Conservation (phyloP, 1,140 invertebrate genomes). For the Orchesella cincta region DNA sequence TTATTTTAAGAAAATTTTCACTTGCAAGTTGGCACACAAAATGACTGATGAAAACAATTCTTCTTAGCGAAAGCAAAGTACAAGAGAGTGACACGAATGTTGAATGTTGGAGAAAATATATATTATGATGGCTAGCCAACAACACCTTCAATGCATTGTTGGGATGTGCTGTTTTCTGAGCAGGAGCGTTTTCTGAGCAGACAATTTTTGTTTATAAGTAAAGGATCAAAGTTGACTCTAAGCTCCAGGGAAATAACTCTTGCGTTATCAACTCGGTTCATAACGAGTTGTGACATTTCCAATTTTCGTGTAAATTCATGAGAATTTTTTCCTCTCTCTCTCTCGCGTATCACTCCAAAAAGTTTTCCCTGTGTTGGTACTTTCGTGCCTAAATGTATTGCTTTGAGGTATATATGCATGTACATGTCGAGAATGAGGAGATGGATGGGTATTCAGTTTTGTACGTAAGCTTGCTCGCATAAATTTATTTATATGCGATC, state of each 20-base stretch:
- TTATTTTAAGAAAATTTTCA: too few species aligned
- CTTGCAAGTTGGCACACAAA: too few species aligned
- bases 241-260: conserved; percentile 45
- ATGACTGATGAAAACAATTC: too few species aligned
- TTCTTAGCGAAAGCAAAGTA: too few species aligned
- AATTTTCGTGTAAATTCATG: conserved; percentile 50
- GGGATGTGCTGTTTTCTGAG: too few species aligned
- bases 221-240: conserved; percentile 23
- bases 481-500: conserved; percentile 17
- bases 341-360: not conserved
- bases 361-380: not conserved
- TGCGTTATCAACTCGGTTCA: conserved; percentile 46
- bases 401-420: not conserved
- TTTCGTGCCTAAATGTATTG: not conserved
- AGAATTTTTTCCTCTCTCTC: conserved; percentile 33
- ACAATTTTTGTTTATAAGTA: not conserved
- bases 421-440: not conserved
- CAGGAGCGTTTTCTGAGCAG: too few species aligned
- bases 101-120: too few species aligned
- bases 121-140: too few species aligned
- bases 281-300: conserved; percentile 49
- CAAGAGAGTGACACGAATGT: too few species aligned
- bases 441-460: too few species aligned
- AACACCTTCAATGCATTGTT: too few species aligned
- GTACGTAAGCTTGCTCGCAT: not conserved